phyloP scores from a whole-genome alignment of 1,140 invertebrate genomes.

The Arion vulgaris region DNA sequence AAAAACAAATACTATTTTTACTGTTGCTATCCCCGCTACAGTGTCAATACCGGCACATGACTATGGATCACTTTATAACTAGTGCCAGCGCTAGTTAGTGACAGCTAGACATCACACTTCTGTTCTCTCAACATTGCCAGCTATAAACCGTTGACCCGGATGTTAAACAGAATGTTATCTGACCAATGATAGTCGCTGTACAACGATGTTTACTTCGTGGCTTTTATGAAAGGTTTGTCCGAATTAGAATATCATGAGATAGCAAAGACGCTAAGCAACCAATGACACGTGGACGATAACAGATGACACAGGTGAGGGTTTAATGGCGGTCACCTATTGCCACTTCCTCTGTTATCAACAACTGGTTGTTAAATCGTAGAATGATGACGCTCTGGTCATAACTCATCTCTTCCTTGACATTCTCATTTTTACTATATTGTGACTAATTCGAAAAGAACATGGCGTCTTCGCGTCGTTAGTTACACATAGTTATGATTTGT shows the following conservation, averaged over 20 bases:
- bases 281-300: background rate
- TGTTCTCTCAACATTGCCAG: background rate
- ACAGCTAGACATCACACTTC: too few species aligned
- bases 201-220: too few species aligned
- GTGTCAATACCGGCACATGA: background rate
- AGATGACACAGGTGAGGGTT: background rate
- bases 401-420: background rate
- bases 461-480: background rate
- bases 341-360: background rate
- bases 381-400: background rate
- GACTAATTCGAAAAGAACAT: background rate
- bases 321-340: background rate
- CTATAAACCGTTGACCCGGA: background rate
- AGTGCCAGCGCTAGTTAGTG: background rate
- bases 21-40: too few species aligned
- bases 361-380: background rate
- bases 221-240: background rate
- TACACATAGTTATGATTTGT: conserved; percentile 1
- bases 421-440: background rate
- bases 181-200: background rate
- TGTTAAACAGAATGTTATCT: background rate
- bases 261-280: background rate
- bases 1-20: too few species aligned
- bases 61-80: background rate
- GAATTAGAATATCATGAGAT: background rate